phyloP scores from a whole-genome alignment of 2,888 invertebrate genomes.

The Stratiomys singularior region DNA sequence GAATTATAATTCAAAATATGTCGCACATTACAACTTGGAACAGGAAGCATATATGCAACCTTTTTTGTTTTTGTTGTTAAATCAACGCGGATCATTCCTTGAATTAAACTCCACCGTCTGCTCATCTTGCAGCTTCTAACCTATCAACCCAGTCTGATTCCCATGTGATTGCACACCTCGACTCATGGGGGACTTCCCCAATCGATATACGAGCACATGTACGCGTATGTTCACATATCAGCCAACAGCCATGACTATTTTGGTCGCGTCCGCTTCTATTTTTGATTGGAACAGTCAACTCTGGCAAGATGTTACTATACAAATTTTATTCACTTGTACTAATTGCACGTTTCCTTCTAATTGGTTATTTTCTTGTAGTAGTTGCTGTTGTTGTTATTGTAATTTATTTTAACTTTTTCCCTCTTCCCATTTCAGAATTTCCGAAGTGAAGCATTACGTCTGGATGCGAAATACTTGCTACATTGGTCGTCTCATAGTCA shows the following conservation, averaged over 20 bases:
- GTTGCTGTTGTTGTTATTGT: no score
- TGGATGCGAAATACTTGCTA: slow-evolving; percentile 28
- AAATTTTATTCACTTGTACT: slow-evolving; percentile 42
- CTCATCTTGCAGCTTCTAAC: background rate
- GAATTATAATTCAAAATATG: no score
- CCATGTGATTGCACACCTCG: background rate
- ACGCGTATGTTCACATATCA: slow-evolving; percentile 18
- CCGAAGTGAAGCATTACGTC: slow-evolving; percentile 21
- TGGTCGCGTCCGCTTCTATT: slow-evolving; percentile 32
- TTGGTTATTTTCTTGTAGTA: no score
- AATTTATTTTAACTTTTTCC: slow-evolving; percentile 26
- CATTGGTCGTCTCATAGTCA: background rate
- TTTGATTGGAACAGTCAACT: slow-evolving; percentile 19
- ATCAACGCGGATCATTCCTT: no score
- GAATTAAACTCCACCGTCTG: slow-evolving; percentile 12
- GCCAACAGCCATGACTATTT: slow-evolving; percentile 12
- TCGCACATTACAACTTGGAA: no score
- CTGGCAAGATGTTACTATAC: slow-evolving; percentile 32
- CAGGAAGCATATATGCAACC: no score
- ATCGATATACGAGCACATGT: no score
- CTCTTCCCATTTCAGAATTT: slow-evolving; percentile 17
- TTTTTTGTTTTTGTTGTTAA: no score
- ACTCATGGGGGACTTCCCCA: slow-evolving; percentile 6
- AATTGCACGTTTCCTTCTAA: slow-evolving; percentile 32
- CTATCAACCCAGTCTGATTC: background rate